Base-by-base conservation (phyloP, 1,140 invertebrate genomes). In the Samia ricini region DNA sequence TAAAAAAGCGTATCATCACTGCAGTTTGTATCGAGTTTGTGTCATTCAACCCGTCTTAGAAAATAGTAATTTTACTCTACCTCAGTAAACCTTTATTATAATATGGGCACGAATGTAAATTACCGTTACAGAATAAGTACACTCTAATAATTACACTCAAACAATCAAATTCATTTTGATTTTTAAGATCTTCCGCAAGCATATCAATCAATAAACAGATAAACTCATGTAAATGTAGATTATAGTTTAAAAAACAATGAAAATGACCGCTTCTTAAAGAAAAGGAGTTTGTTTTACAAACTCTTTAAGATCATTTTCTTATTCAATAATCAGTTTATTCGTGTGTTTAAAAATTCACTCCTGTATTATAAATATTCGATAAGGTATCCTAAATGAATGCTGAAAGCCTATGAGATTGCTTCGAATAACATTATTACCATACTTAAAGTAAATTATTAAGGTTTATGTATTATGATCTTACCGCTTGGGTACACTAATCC, bases 401-500 rank as follows among this genome's bases (percentile, higher is more conserved):
- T 23, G 21, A 54, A 54, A 55, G 52, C 22, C 24, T 22, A 24
- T 2, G 10, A 23, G 4, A 55, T 24, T 24, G 22, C 22, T 19
- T 55, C 24, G 21, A 55, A 55, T 55, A 55, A 22, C 52, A 8
- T 23, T 21, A 15, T 55, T 24, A 23, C 12, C 52, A 24, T 55
- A 55, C 7, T 24, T 55, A 24, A 24, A 22, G 22, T 55, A 18
- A 24, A 23, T 55, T 54, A 20, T 21, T 15, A 50, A 55, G 49
- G 20, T 33, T 26, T 26, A 8, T 52, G 51, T 52, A 20, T 2
- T 2, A 15, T 52, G n/a, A 21, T 52, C 83, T 86, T 68, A 89
- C 87, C 87, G 78, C 76, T 88, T 88, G 67, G 87, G 85, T 60
- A 89, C 74, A 71, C 75, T 85, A 63, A 89, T 80, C 74, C 87